Conservation (phyloP, 1,140 invertebrate species). For the Pseudomyrmex flavicornis region DNA sequence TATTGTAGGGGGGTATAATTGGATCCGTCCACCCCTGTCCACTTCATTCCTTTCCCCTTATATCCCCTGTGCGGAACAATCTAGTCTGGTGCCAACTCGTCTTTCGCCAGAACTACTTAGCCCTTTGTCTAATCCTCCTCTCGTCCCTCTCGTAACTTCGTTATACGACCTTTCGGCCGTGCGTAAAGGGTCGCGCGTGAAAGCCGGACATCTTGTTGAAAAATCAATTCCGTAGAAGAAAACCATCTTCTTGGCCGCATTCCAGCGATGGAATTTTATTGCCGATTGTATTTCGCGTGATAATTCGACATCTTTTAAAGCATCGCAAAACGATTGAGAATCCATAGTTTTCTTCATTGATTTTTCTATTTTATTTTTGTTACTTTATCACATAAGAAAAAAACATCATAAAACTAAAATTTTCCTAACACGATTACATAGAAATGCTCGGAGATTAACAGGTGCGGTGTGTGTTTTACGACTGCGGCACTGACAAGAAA, state of each 20-base stretch:
- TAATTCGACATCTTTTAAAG: background rate
- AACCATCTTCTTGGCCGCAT: background rate
- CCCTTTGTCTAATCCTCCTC: constrained; percentile 72
- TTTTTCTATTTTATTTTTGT: background rate
- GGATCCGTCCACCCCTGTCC: constrained; percentile 71
- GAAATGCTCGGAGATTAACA: background rate
- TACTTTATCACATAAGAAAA: background rate
- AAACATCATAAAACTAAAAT: background rate
- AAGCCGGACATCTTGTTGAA: constrained; percentile 51
- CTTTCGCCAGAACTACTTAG: constrained; percentile 72
- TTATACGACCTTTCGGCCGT: constrained; percentile 68
- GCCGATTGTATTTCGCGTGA: background rate
- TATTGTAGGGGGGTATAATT: constrained; percentile 78
- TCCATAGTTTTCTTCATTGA: background rate
- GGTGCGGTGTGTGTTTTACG: constrained; percentile 4
- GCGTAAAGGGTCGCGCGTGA: constrained; percentile 42
- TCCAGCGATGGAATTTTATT: background rate
- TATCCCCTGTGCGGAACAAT: constrained; percentile 65
- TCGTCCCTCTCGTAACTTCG: constrained; percentile 66
- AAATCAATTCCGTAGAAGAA: constrained; percentile 60
- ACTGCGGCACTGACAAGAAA: constrained; percentile 12
- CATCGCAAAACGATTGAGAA: background rate
- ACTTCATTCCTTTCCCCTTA: constrained; percentile 71
- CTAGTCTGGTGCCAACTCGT: constrained; percentile 69
- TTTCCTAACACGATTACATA: background rate